Conservation (phyloP, 2,113 vertebrate species). For the Larimichthys crocea region DNA sequence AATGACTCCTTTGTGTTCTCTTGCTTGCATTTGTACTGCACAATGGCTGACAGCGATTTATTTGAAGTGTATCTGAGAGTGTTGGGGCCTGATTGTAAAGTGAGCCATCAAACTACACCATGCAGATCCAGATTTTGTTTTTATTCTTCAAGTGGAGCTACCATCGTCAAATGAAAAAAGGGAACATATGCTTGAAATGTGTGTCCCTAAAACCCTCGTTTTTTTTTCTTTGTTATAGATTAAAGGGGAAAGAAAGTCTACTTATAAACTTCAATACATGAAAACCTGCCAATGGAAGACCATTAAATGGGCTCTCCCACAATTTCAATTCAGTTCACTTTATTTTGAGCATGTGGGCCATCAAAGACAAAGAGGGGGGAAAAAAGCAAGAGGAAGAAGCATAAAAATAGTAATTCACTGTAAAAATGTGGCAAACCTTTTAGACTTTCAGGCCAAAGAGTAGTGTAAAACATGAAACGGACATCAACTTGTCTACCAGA, state of each 20-base stretch:
- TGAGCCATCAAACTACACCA: neutral
- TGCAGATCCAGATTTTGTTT: constrained; percentile 13
- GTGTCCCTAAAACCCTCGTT: neutral
- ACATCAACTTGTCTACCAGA: neutral
- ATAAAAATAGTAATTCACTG: constrained; percentile 1
- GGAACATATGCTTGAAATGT: constrained; percentile 62
- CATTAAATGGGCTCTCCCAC: constrained; percentile 46
- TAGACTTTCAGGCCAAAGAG: neutral
- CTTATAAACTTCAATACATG: constrained; percentile 43
- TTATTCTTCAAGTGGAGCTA: constrained; percentile 15
- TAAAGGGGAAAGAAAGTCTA: constrained; percentile 41
- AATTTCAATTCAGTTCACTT: constrained; percentile 33
- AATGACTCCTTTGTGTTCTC: neutral
- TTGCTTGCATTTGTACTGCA: neutral
- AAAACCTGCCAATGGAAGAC: constrained; percentile 43
- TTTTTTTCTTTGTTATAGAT: constrained; percentile 32
- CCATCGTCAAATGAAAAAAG: constrained; percentile 30
- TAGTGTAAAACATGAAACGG: neutral
- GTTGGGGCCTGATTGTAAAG: constrained; percentile 9
- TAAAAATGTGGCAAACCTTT: constrained; percentile 10
- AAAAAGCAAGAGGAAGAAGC: neutral
- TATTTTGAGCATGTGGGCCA: constrained; percentile 26
- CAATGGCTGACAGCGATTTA: neutral
- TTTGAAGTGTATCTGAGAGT: neutral
- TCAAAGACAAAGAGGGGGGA: constrained; percentile 9